phyloP scores from a whole-genome alignment of 2,113 vertebrate genomes.

The Dicaeum eximium region DNA sequence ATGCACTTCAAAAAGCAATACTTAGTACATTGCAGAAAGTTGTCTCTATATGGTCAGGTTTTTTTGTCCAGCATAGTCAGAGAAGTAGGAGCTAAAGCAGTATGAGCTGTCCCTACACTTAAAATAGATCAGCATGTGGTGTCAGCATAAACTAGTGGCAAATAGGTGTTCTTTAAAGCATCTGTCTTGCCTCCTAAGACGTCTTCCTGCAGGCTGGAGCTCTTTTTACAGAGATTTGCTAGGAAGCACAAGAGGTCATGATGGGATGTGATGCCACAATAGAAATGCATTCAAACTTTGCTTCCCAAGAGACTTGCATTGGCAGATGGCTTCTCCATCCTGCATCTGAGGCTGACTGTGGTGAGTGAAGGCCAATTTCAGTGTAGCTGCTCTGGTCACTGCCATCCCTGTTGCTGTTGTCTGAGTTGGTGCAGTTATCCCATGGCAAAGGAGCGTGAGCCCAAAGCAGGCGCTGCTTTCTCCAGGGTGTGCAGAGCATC shows the following conservation, averaged over 20 bases:
- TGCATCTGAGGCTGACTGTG: background rate
- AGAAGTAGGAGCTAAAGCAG: background rate
- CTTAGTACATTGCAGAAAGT: background rate
- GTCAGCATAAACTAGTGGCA: background rate
- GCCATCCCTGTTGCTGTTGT: background rate
- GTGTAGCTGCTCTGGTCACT: background rate
- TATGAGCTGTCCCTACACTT: background rate
- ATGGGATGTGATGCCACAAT: background rate
- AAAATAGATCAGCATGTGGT: background rate
- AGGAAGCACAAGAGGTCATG: background rate
- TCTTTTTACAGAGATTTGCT: background rate
- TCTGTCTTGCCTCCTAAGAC: background rate
- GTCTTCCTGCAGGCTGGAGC: background rate
- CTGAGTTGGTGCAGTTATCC: background rate
- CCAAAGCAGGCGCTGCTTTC: accelerated
- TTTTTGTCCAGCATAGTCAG: background rate
- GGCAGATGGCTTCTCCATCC: background rate
- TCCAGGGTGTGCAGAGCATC: accelerated
- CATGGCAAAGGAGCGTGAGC: accelerated
- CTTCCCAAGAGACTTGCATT: background rate
- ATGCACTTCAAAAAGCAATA: background rate
- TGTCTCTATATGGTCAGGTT: background rate
- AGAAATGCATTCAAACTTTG: background rate
- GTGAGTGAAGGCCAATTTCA: background rate
- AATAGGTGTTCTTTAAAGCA: background rate